Evolutionary conservation across 2,888 invertebrate species (phyloP).

Genomic region (Aelia acuminata): DNA sequence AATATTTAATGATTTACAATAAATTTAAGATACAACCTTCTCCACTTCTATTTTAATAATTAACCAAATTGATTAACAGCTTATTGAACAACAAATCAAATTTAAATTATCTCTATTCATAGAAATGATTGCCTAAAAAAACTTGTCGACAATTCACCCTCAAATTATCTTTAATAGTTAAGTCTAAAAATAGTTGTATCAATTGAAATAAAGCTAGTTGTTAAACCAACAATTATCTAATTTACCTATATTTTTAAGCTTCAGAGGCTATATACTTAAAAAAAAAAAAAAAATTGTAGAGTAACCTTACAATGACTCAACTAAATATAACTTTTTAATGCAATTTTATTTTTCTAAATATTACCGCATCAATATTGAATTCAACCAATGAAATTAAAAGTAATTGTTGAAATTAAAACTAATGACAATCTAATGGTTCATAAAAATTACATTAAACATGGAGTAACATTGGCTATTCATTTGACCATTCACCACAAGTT

Average conservation of each 20-base stretch:
- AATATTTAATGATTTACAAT: neutral
- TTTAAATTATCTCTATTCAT: neutral
- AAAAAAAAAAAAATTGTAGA: too few species aligned
- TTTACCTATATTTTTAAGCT: neutral
- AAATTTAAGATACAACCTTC: neutral
- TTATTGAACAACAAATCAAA: neutral
- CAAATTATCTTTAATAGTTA: neutral
- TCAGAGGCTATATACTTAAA: neutral
- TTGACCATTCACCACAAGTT: neutral
- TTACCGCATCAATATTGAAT: neutral
- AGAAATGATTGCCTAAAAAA: neutral
- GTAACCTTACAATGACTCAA: neutral
- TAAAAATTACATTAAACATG: neutral
- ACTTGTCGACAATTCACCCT: neutral
- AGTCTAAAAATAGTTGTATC: neutral
- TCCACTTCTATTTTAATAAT: neutral
- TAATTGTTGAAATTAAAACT: neutral
- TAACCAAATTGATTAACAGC: neutral
- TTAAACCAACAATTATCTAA: neutral
- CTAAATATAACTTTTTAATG: neutral
- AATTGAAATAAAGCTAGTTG: neutral
- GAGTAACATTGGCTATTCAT: neutral
- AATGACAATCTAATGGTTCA: neutral
- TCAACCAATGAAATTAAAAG: neutral
- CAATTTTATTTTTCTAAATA: neutral